Evolutionary conservation across 2,113 vertebrate genomes (phyloP), one percentile per base, ranked within the genome.

Genomic region (Eulacestoma nigropectus): DNA sequence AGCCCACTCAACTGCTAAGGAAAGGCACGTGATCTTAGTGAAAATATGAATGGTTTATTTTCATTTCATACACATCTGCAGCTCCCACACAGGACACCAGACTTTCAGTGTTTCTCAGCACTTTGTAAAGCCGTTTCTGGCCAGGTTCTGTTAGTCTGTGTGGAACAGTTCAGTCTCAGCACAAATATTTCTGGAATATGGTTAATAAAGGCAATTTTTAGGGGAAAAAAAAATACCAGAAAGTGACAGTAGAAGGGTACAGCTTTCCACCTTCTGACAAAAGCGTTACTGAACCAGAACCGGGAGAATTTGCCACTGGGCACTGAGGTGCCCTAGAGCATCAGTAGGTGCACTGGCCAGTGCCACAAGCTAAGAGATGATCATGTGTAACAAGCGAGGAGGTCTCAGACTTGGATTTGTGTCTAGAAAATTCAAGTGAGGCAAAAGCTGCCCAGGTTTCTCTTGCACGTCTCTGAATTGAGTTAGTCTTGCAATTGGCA

Each of bases 401-500:
- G 6, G 15, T 77, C 32, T 74, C 37, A 50, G 49, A 55, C 32
- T 29, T 46, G 13, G 9, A 42, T 19, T 29, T 35, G 11, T n/a
- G 13, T 68, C 42, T 64, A 42, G 55, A 35, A 70, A 82, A 77
- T 4, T 26, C 30, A 56, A 65, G 18, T 1, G 1, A 49, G 25
- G 52, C 46, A 90, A 63, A 30, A 74, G 4, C n/a, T 35, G 11
- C 21, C 7, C 12, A 19, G 5, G 22, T 46, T 93, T 55, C 7
- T 32, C 10, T 11, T 4, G 44, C 21, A 16, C 1, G 1, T 18
- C 21, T 62, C 29, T 1, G 10, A 30, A 35, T 56, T 0, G 0
- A 52, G 13, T 25, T 56, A n/a, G 57, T 75, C 65, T 75, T 3
- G 0, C 21, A 13, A n/a, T 30, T 4, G 2, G 37, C 46, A 81